These are phyloP conservation scores for Colletes latitarsis DNA, from an alignment of 1,140 invertebrate species.

Conservation along the genomic window DNA sequence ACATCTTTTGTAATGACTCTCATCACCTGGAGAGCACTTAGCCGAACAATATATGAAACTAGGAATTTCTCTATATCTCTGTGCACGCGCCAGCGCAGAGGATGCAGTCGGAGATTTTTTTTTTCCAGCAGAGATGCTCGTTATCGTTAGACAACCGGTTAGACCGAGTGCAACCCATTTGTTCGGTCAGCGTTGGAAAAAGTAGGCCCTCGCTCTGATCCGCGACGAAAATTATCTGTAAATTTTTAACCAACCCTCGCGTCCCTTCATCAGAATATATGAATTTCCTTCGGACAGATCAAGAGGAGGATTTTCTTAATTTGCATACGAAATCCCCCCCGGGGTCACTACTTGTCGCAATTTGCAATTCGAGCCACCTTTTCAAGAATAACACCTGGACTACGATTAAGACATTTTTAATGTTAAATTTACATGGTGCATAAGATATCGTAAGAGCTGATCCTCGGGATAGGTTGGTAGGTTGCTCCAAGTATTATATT, in stretches of 20 bases:
- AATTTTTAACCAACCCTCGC: background rate
- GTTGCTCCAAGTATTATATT: no score
- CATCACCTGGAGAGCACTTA: slow-evolving; percentile 39
- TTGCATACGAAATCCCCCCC: background rate
- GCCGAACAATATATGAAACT: slow-evolving; percentile 40
- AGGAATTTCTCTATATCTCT: background rate
- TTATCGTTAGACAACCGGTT: slow-evolving; percentile 13
- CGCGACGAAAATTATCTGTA: background rate
- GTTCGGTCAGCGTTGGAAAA: background rate
- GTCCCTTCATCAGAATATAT: background rate
- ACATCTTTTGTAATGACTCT: slow-evolving; percentile 51
- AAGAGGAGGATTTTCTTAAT: background rate
- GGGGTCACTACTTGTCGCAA: background rate
- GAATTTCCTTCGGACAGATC: background rate
- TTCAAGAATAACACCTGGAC: background rate
- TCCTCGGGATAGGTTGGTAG: no score
- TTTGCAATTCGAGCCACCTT: background rate
- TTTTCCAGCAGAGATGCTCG: slow-evolving; percentile 1
- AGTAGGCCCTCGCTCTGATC: background rate
- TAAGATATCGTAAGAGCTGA: no score
- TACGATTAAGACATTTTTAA: no score
- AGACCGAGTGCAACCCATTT: background rate
- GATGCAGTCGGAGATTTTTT: background rate
- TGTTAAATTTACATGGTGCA: no score
- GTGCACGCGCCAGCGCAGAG: no score